phyloP scores from a whole-genome alignment of 1,140 invertebrate species.

The Mya arenaria region DNA sequence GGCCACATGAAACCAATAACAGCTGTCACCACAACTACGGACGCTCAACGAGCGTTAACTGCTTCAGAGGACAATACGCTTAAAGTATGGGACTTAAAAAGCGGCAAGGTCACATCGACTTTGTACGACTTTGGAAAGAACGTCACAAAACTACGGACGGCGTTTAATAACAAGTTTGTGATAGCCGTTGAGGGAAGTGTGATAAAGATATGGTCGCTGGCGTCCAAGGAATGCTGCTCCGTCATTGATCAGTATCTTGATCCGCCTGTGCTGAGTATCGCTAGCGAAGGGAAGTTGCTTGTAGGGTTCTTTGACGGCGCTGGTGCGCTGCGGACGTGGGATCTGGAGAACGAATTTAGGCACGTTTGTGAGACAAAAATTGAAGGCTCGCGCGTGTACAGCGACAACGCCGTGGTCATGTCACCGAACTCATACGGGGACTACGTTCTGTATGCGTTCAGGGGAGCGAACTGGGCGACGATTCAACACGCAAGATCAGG shows the following conservation, averaged over 20 bases:
- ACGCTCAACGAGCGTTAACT: slow-evolving; percentile 75
- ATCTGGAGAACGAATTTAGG: slow-evolving; percentile 62
- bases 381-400: slow-evolving; percentile 69
- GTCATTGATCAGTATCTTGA: slow-evolving; percentile 71
- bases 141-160: slow-evolving; percentile 68
- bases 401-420: slow-evolving; percentile 72
- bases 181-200: slow-evolving; percentile 72
- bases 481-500: slow-evolving; percentile 74
- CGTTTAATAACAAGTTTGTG: slow-evolving; percentile 65
- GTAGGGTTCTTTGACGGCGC: slow-evolving; percentile 76
- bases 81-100: slow-evolving; percentile 78
- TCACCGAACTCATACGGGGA: slow-evolving; percentile 67
- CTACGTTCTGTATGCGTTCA: slow-evolving; percentile 73
- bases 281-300: slow-evolving; percentile 71
- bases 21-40: slow-evolving; percentile 73
- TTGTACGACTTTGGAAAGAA: slow-evolving; percentile 73
- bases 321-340: slow-evolving; percentile 75
- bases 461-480: slow-evolving; percentile 67
- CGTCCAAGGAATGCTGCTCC: slow-evolving; percentile 63
- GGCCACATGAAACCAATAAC: slow-evolving; percentile 78
- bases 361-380: slow-evolving; percentile 66
- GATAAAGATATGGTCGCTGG: slow-evolving; percentile 75
- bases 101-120: slow-evolving; percentile 74
- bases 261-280: slow-evolving; percentile 72
- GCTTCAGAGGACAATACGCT: slow-evolving; percentile 76